Base-by-base conservation (phyloP, 2,797 vertebrate genomes). In the Etheostoma nigrum region DNA sequence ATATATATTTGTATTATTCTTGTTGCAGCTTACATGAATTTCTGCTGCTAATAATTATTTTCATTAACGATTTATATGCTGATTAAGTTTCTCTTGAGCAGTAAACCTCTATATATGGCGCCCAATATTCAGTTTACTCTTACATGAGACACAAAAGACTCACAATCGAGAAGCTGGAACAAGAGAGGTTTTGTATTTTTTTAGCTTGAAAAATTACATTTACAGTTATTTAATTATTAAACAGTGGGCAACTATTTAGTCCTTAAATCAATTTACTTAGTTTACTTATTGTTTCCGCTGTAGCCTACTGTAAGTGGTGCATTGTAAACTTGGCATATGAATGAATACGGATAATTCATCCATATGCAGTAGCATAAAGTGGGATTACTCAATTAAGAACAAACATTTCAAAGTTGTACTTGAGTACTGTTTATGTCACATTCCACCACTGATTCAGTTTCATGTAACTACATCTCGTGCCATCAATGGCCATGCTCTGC, bases 381-480 rank as follows among this genome's bases (percentile, higher is more conserved):
- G 2, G 5, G 54, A 47, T 27, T 52, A 59, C 15, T n/a, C 2
- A 19, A 21, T 27, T 54, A 16, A 62, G n/a, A n/a, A 18, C 18
- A 21, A 45, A 12, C 5, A 15, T 44, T 13, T 53, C 1, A 16
- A 14, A 51, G 5, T 0, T 61, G 9, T 1, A 61, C 36, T 53
- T 66, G 63, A 64, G 36, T 21, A 44, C 49, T 69, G n/a, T 27
- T 44, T 16, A 27, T 74, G 42, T 63, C 64, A 16, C 72, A 79
- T 83, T 65, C 62, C 42, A 25, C 27, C 45, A 6, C 40, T 68
- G 53, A 78, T 79, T 76, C 60, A 23, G 6, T 78, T 87, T 70
- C 21, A 60, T 65, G 47, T 54, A 78, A 79, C 74, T 25, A 47
- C 64, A 81, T 81, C 79, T 65, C 72, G 67, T 82, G 82, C 60